Conservation (phyloP, 2,797 vertebrate genomes). For the Nasua narica region DNA sequence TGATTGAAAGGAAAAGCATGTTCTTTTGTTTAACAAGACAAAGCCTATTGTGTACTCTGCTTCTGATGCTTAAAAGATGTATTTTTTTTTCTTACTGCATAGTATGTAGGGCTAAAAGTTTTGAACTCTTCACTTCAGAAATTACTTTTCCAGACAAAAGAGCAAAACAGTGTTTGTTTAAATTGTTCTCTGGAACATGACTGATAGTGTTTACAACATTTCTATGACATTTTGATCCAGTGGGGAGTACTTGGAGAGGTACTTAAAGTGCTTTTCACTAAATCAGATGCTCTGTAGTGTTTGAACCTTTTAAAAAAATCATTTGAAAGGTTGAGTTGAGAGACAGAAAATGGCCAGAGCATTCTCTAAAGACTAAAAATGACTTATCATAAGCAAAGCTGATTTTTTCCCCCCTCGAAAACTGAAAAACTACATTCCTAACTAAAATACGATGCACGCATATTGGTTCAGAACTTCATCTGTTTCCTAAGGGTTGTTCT, state of each 20-base stretch:
- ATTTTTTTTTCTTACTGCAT: constrained; percentile 58
- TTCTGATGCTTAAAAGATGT: constrained; percentile 73
- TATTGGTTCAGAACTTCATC: constrained; percentile 20
- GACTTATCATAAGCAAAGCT: constrained; percentile 52
- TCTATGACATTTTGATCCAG: constrained; percentile 71
- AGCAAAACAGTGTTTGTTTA: constrained; percentile 62
- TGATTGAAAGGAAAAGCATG: constrained; percentile 76
- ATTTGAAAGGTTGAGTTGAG: constrained; percentile 68
- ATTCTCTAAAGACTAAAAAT: constrained; percentile 54
- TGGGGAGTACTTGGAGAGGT: constrained; percentile 64
- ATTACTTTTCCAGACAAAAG: constrained; percentile 80
- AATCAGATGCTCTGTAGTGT: constrained; percentile 58
- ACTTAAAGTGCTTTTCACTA: constrained; percentile 70
- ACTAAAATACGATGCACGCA: background rate
- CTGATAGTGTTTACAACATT: constrained; percentile 62
- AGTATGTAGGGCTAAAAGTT: constrained; percentile 71
- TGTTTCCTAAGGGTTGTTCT: background rate
- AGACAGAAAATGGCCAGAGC: constrained; percentile 56
- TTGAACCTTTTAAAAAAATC: constrained; percentile 48
- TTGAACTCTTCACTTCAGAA: constrained; percentile 73
- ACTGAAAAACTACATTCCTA: constrained; percentile 24
- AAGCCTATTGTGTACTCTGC: constrained; percentile 79
- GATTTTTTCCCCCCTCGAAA: background rate
- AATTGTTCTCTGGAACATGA: constrained; percentile 72
- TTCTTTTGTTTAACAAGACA: constrained; percentile 83